Percentiles rank a stretch among this genome's conserved stretches.
These are phyloP conservation scores for Calliphora vomitoria DNA, from an alignment of 2,888 invertebrate species.

Conservation along the genomic window DNA sequence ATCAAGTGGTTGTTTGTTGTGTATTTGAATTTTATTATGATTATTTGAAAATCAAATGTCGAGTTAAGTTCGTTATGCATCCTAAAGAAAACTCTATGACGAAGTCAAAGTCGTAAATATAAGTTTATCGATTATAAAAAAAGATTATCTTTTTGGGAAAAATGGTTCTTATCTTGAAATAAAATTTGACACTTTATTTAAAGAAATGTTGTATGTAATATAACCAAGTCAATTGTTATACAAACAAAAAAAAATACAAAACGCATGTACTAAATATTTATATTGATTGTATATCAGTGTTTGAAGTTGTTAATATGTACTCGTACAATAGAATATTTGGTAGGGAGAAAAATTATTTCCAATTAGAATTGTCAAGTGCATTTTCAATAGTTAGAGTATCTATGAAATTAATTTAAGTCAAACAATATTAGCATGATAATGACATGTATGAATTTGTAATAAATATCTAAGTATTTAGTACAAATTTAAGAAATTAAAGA, in stretches of 20 bases:
- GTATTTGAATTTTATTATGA: slow-evolving; percentile 31
- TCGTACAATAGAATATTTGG: not conserved
- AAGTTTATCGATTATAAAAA: slow-evolving; percentile 28
- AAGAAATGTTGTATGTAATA: not conserved
- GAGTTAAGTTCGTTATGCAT: slow-evolving; percentile 24
- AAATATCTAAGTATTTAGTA: too few species aligned
- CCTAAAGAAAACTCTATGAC: not conserved
- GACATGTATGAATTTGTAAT: not conserved
- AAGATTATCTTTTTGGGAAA: slow-evolving; percentile 36
- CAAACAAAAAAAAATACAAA: slow-evolving; percentile 3
- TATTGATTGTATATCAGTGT: slow-evolving; percentile 1
- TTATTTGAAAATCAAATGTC: slow-evolving; percentile 21
- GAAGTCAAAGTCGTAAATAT: slow-evolving; percentile 11
- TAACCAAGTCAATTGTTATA: not conserved
- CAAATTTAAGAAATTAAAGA: too few species aligned
- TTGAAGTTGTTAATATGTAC: not conserved
- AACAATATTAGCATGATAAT: not conserved
- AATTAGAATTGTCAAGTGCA: not conserved
- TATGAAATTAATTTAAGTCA: not conserved
- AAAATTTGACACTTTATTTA: slow-evolving; percentile 32
- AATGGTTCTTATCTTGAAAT: slow-evolving; percentile 40
- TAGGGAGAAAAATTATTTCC: not conserved
- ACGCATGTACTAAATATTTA: not conserved
- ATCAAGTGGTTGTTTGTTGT: slow-evolving; percentile 52
- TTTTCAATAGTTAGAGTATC: not conserved